A percentile compares a stretch with the other conserved stretches of the same genome.
These are phyloP conservation scores for Bos taurus DNA, from an alignment of 2,113 vertebrate species.

Conservation along the genomic window DNA sequence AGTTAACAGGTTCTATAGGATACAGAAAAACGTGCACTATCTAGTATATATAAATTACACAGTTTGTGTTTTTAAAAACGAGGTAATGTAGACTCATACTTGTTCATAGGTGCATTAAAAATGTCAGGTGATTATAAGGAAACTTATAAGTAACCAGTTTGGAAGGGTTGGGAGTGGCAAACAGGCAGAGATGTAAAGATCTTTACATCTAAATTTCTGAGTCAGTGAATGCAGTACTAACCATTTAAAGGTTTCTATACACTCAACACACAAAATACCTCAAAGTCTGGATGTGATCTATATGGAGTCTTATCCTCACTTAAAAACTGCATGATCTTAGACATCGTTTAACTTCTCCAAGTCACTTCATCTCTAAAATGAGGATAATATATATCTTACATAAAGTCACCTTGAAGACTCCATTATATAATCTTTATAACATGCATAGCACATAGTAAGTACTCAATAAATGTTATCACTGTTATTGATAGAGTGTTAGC, in stretches of 20 bases:
- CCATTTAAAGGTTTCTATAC: background rate
- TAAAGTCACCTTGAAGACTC: background rate
- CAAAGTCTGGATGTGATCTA: background rate
- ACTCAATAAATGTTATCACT: background rate
- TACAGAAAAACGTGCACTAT: background rate
- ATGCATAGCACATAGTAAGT: background rate
- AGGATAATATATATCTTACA: background rate
- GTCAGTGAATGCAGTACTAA: background rate
- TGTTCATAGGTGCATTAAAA: background rate
- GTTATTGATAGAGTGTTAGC: background rate
- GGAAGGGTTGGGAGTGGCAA: background rate
- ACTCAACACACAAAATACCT: background rate
- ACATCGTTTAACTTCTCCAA: background rate
- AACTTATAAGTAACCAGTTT: background rate
- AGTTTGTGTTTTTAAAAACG: background rate
- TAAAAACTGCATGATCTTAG: background rate
- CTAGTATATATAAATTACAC: background rate
- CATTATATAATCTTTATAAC: background rate
- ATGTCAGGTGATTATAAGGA: background rate
- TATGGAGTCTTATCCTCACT: background rate
- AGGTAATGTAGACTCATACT: background rate
- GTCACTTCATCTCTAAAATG: background rate
- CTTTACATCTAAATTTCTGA: background rate
- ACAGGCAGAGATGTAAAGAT: background rate
- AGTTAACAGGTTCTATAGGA: background rate